Evolutionary conservation across 1,140 invertebrate genomes (phyloP), one percentile per base, ranked within the genome.

Genomic region (Polypedilum pembai): DNA sequence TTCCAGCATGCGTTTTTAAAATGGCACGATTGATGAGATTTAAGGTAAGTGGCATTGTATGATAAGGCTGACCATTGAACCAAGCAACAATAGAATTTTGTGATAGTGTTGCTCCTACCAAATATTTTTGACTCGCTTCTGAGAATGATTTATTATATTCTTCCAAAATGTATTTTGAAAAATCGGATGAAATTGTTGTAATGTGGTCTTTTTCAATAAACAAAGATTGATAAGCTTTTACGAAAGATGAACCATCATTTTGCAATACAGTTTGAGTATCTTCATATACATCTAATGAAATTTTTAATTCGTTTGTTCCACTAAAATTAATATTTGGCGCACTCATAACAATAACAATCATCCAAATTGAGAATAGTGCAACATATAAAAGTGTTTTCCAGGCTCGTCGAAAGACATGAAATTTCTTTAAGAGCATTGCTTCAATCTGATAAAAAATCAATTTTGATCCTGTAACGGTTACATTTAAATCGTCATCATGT

Each of bases 51-150:
- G 82, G 80, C 0, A 83, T 79, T 73, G 83, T 82, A 75, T 83
- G 83, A 76, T 81, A 83, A 0, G 79, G 82, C 74, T 83, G 83
- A 74, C 83, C 83, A 74, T 82, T 83, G 77, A 83, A 83, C 82
- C 82, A 83, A 0, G 81, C 80, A 0, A 78, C 80, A 0, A 79
- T 82, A 0, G 77, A 74, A 15, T 77, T 73, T 18, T 83, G 80
- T n/a, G 75, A 73, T 33, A 83, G 79, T 3, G 82, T 81, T 0
- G 82, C 81, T 0, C 83, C 83, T 7, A 80, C 79, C 20, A 83
- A 18, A 74, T 85, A 84, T 40, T 83, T 82, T 56, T 80, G 81
- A 15, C 81, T 80, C 33, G 82, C 79, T 2, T 80, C 77, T 0
- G 77, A 73, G n/a, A 79, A 66, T 77, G 45, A 82, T 77, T 18